Evolutionary conservation across 2,113 vertebrate species (phyloP).

Genomic region (Pseudopipra pipra): DNA sequence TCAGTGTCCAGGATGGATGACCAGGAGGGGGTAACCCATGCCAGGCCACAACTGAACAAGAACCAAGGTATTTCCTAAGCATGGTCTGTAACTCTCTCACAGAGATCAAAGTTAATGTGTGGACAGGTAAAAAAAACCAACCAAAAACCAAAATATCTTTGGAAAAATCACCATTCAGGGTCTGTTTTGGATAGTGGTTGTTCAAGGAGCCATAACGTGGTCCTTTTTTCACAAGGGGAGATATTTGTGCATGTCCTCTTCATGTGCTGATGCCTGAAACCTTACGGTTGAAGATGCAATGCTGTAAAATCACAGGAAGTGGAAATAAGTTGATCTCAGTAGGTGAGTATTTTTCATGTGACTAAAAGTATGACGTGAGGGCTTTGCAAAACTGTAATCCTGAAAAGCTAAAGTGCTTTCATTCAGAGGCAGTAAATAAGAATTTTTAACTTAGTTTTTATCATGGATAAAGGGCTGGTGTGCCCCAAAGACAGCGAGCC

Average conservation of each 20-base stretch:
- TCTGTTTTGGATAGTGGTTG: not conserved
- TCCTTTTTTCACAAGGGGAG: not conserved
- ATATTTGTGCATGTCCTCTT: not conserved
- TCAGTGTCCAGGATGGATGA: not conserved
- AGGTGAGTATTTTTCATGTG: not conserved
- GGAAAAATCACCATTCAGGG: not conserved
- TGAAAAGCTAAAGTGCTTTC: not conserved
- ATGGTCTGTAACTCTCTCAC: not conserved
- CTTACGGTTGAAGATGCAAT: accelerated
- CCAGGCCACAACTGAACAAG: not conserved
- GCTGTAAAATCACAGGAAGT: not conserved
- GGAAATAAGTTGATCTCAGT: not conserved
- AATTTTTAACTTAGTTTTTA: not conserved
- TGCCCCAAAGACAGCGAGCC: not conserved
- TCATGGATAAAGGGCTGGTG: not conserved
- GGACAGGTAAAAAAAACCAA: not conserved
- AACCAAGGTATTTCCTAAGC: not conserved
- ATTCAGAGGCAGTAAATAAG: not conserved
- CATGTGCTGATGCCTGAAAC: not conserved
- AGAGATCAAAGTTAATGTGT: not conserved
- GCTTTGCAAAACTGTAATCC: not conserved
- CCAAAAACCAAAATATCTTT: not conserved
- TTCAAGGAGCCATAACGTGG: not conserved
- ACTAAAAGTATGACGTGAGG: not conserved
- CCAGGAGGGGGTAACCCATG: not conserved